These are phyloP conservation scores for Illadopsis cleaveri DNA, from an alignment of 2,113 vertebrate genomes.

Conservation along the genomic window DNA sequence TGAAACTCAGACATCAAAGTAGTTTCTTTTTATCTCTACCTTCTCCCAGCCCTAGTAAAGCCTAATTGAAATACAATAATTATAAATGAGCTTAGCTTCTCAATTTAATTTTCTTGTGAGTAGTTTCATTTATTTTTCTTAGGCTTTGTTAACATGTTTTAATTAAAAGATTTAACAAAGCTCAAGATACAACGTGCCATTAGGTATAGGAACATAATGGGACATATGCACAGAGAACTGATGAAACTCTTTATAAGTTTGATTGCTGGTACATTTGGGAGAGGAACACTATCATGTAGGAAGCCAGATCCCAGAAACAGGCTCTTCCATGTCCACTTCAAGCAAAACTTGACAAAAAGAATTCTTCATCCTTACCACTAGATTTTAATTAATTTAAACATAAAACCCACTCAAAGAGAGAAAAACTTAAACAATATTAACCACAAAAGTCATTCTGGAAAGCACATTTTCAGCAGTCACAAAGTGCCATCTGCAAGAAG, in stretches of 20 bases:
- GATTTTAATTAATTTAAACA: not conserved
- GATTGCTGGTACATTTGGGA: not conserved
- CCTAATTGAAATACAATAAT: conserved; percentile 85
- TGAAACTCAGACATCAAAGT: conserved; percentile 56
- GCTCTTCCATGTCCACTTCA: not conserved
- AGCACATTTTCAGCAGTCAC: not conserved
- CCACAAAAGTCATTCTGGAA: not conserved
- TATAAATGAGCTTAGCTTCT: conserved; percentile 80
- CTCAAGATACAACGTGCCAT: conserved; percentile 59
- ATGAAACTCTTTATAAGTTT: not conserved
- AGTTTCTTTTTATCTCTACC: conserved; percentile 71
- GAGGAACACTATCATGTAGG: not conserved
- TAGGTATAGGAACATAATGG: conserved; percentile 23
- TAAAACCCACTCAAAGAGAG: not conserved
- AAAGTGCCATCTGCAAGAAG: not conserved
- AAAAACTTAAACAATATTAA: not conserved
- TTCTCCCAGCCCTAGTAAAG: conserved; percentile 65
- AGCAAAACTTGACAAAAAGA: not conserved
- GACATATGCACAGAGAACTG: not conserved
- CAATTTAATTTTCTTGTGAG: conserved; percentile 78
- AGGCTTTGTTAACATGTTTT: conserved; percentile 78
- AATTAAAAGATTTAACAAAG: conserved; percentile 80
- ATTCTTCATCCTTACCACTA: not conserved
- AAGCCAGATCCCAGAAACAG: not conserved
- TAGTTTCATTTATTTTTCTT: conserved; percentile 77